These are phyloP conservation scores for Acanthurus tractus DNA, from an alignment of 2,797 vertebrate genomes.

Conservation along the genomic window DNA sequence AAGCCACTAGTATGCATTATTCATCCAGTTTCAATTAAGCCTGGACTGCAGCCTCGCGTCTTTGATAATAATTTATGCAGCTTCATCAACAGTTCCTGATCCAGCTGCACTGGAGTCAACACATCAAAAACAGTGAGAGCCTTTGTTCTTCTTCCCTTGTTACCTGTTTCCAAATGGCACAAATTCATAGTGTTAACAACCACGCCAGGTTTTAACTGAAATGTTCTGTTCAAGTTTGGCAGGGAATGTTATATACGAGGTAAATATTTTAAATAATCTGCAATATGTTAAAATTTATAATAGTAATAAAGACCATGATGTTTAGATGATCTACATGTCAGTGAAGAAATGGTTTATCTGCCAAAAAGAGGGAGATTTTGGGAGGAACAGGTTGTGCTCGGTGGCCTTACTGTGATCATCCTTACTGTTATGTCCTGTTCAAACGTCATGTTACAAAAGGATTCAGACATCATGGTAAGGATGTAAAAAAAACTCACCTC, in stretches of 20 bases:
- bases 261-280: neutral
- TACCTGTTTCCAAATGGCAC: constrained; percentile 50
- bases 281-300: constrained; percentile 2
- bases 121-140: constrained; percentile 66
- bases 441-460: neutral
- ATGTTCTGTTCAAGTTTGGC: neutral
- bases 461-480: neutral
- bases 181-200: constrained; percentile 29
- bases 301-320: neutral
- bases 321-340: neutral
- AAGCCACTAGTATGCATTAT: constrained; percentile 73
- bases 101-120: constrained; percentile 67
- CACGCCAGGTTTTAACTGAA: neutral
- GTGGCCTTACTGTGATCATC: too few relatives aligned
- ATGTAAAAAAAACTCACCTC: neutral
- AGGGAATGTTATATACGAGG: neutral
- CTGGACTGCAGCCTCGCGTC: constrained; percentile 67
- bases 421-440: neutral
- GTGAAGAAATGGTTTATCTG: neutral
- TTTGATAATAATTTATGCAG: constrained; percentile 75
- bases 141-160: constrained; percentile 59
- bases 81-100: constrained; percentile 71
- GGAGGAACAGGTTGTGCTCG: too few relatives aligned
- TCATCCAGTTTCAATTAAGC: constrained; percentile 79
- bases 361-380: neutral